A percentile compares a stretch with the other conserved stretches of the same genome.
Conservation (phyloP, 2,113 vertebrate species). For the Prietella phreatophila region DNA sequence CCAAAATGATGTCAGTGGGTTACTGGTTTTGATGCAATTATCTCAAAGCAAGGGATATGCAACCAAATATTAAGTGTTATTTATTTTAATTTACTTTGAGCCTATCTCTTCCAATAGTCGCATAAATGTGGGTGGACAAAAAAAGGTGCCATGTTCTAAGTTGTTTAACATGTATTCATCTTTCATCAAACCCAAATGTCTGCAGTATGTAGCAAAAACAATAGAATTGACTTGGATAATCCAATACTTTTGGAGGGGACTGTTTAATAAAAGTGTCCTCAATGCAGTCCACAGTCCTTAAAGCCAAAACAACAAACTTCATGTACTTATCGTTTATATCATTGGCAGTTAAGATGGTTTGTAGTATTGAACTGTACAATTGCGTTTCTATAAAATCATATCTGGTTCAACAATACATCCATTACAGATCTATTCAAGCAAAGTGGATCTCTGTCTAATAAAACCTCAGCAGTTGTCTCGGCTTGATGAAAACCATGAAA, state of each 20-base stretch:
- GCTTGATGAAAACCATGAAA: slow-evolving; percentile 31
- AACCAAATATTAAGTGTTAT: neutral
- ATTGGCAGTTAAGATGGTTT: neutral
- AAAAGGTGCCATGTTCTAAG: neutral
- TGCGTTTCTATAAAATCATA: neutral
- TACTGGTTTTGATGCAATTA: no score
- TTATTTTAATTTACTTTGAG: neutral
- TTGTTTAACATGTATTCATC: neutral
- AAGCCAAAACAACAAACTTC: neutral
- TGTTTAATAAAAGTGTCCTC: neutral
- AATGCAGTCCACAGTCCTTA: neutral
- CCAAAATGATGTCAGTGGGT: no score
- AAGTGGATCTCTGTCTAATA: neutral
- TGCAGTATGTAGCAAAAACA: neutral
- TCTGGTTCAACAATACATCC: neutral
- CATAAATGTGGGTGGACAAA: neutral
- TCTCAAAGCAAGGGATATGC: no score
- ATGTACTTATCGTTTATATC: neutral
- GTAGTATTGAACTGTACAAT: neutral
- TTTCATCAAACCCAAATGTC: neutral
- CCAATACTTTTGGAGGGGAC: neutral
- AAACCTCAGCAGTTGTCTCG: slow-evolving; percentile 20
- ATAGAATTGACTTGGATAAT: neutral
- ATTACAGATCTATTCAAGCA: neutral
- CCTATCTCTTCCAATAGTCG: neutral